Evolutionary conservation across 2,888 invertebrate genomes (phyloP).

Genomic region (Eulithis testata): DNA sequence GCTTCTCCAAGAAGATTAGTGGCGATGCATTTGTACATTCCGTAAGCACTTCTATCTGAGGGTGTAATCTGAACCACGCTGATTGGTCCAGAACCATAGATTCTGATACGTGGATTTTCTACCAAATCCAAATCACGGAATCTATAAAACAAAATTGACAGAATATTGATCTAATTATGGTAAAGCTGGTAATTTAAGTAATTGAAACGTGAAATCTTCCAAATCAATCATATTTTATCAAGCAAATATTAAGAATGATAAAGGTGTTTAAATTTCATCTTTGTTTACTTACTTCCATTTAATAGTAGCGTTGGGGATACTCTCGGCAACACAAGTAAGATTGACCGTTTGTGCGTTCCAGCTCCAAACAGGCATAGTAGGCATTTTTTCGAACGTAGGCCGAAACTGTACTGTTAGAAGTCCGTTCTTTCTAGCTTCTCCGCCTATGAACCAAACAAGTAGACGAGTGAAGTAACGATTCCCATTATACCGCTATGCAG

Average conservation of each 20-base stretch:
- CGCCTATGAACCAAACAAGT: slow-evolving; percentile 70
- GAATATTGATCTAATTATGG: neutral
- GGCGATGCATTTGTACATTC: slow-evolving; percentile 92
- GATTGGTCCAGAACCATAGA: slow-evolving; percentile 88
- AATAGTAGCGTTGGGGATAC: slow-evolving; percentile 96
- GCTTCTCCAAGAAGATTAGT: slow-evolving; percentile 89
- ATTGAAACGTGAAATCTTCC: too few relatives aligned
- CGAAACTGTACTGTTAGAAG: slow-evolving; percentile 93
- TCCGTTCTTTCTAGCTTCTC: slow-evolving; percentile 90
- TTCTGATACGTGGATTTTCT: slow-evolving; percentile 84
- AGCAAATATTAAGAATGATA: too few relatives aligned
- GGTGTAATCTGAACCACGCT: slow-evolving; percentile 90
- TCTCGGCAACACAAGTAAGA: slow-evolving; percentile 94
- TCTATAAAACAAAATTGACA: slow-evolving; percentile 47
- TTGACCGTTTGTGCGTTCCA: slow-evolving; percentile 93
- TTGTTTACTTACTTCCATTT: slow-evolving; percentile 87
- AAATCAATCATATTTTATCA: too few relatives aligned
- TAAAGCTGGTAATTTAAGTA: too few relatives aligned
- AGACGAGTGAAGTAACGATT: neutral
- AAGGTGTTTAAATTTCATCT: too few relatives aligned
- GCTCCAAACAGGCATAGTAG: slow-evolving; percentile 90
- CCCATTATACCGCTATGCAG: neutral
- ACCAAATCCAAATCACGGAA: slow-evolving; percentile 82
- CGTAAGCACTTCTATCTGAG: slow-evolving; percentile 86
- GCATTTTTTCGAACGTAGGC: slow-evolving; percentile 90